These are phyloP conservation scores for Crossocerus cetratus DNA, from an alignment of 2,888 invertebrate genomes.

Conservation along the genomic window DNA sequence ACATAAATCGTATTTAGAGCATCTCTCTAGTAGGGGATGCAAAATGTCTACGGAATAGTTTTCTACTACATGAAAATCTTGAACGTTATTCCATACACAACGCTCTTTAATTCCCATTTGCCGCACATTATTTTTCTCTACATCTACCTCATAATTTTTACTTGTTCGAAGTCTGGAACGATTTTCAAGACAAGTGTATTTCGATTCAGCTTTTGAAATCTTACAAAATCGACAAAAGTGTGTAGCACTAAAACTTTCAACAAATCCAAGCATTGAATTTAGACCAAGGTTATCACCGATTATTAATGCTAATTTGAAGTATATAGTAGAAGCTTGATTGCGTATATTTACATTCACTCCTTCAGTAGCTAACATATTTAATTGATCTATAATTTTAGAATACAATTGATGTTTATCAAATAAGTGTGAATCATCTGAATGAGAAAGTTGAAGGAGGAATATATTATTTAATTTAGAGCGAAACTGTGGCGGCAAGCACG, in stretches of 20 bases:
- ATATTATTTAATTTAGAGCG: neutral
- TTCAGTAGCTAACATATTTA: no score
- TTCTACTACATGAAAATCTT: slow-evolving; percentile 48
- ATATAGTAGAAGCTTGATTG: no score
- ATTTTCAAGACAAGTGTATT: neutral
- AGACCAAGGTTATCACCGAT: slow-evolving; percentile 10
- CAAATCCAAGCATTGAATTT: slow-evolving; percentile 15
- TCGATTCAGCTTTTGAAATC: neutral
- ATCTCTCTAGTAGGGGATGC: slow-evolving; percentile 57
- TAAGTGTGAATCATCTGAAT: slow-evolving; percentile 1
- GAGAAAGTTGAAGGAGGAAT: slow-evolving; percentile 3
- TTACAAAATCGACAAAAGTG: slow-evolving; percentile 12
- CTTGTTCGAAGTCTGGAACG: neutral
- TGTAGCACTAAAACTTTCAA: slow-evolving; percentile 4
- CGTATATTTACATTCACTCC: no score
- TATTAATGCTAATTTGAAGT: no score
- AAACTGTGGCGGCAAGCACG: slow-evolving; percentile 6
- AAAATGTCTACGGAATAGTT: slow-evolving; percentile 57
- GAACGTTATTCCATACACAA: slow-evolving; percentile 33
- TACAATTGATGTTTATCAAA: slow-evolving; percentile 3
- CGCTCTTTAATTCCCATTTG: slow-evolving; percentile 2
- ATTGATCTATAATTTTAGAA: slow-evolving; percentile 3
- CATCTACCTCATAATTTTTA: neutral
- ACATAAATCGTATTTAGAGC: slow-evolving; percentile 38
- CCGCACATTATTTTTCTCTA: neutral